Evolutionary conservation across 1,140 invertebrate species (phyloP).

Genomic region (Mamestra configurata): DNA sequence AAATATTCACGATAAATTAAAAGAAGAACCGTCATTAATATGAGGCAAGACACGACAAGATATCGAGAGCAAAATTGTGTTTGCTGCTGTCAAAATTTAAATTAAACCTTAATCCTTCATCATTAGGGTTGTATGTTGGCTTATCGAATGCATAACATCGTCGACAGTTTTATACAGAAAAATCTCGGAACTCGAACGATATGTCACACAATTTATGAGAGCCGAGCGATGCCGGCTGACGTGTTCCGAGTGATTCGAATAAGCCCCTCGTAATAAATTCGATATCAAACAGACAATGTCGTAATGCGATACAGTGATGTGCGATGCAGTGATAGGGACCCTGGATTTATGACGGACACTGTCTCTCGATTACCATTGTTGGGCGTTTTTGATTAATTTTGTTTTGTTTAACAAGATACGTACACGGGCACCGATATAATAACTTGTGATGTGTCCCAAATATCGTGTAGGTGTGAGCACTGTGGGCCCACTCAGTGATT

Average conservation of each 20-base stretch:
- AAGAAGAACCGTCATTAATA: slow-evolving; percentile 79
- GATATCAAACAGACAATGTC: slow-evolving; percentile 75
- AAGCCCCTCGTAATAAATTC: slow-evolving; percentile 72
- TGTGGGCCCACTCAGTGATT: slow-evolving; percentile 38
- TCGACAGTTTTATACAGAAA: slow-evolving; percentile 69
- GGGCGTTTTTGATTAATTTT: slow-evolving; percentile 66
- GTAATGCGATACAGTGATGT: slow-evolving; percentile 75
- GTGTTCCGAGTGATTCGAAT: slow-evolving; percentile 76
- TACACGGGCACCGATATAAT: slow-evolving; percentile 39
- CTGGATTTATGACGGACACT: slow-evolving; percentile 68
- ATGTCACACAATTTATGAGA: slow-evolving; percentile 81
- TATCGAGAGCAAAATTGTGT: slow-evolving; percentile 59
- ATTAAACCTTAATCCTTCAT: slow-evolving; percentile 54
- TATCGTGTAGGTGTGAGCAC: slow-evolving; percentile 34
- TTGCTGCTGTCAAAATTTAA: slow-evolving; percentile 44
- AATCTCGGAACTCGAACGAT: slow-evolving; percentile 73
- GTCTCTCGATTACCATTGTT: slow-evolving; percentile 60
- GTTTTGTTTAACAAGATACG: slow-evolving; percentile 59
- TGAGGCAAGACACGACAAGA: slow-evolving; percentile 72
- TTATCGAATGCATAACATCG: slow-evolving; percentile 33
- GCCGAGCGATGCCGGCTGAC: slow-evolving; percentile 69
- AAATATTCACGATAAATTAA: slow-evolving; percentile 74
- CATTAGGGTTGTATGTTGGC: slow-evolving; percentile 54
- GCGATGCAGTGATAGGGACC: slow-evolving; percentile 67
- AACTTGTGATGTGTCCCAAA: slow-evolving; percentile 39